Percentiles rank a stretch among this genome's conserved stretches.
Evolutionary conservation across 2,797 vertebrate species (phyloP).

Genomic region (Spondyliosoma cantharus): DNA sequence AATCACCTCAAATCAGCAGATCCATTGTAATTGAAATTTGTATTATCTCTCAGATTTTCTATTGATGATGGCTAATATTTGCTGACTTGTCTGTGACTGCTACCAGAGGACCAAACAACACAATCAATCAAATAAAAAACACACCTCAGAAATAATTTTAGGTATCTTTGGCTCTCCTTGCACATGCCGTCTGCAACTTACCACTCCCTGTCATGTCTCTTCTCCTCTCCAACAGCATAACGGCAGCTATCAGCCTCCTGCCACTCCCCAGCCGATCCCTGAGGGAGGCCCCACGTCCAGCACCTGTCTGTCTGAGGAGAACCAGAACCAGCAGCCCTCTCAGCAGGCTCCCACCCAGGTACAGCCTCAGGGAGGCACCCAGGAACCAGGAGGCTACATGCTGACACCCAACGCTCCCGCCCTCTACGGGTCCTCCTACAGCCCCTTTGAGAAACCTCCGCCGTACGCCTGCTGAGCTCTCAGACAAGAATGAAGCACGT

Average conservation of each 20-base stretch:
- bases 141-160: constrained; percentile 10
- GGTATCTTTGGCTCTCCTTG: constrained; percentile 17
- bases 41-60: background rate
- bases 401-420: constrained; percentile 86
- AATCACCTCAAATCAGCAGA: background rate
- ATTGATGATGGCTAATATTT: background rate
- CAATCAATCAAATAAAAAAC: constrained; percentile 1
- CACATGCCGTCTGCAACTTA: background rate
- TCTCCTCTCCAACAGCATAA: constrained; percentile 83
- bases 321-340: constrained; percentile 78
- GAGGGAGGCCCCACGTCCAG: constrained; percentile 62
- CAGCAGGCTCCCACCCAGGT: constrained; percentile 82
- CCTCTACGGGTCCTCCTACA: constrained; percentile 83
- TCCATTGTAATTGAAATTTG: background rate
- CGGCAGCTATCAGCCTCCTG: constrained; percentile 81
- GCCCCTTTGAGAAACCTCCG: constrained; percentile 93
- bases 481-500: background rate
- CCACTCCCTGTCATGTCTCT: constrained; percentile 23
- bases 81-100: constrained; percentile 19
- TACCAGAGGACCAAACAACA: background rate
- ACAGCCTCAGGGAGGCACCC: constrained; percentile 82
- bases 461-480: constrained; percentile 89
- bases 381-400: constrained; percentile 84
- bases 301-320: constrained; percentile 80
- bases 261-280: constrained; percentile 79